Evolutionary conservation across 2,888 invertebrate genomes (phyloP).

Genomic region (Cybosia mesomella): DNA sequence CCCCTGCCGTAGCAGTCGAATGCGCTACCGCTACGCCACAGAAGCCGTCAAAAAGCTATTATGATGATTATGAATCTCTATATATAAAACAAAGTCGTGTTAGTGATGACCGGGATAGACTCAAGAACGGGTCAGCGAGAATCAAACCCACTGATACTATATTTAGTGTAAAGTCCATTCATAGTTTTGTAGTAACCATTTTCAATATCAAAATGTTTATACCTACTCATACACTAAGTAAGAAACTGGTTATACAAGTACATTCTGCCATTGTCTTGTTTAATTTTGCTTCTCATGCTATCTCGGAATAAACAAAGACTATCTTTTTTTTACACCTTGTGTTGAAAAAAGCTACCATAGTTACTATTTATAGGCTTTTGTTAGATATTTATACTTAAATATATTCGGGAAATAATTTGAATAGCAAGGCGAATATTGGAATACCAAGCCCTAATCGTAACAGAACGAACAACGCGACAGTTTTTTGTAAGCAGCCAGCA

Average conservation of each 20-base stretch:
- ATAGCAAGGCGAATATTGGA: background rate
- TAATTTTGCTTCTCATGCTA: background rate
- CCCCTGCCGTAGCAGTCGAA: too few species aligned
- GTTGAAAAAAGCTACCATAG: background rate
- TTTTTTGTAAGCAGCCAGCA: slow-evolving; percentile 39
- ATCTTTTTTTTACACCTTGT: background rate
- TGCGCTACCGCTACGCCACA: too few species aligned
- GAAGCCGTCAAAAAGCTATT: too few species aligned
- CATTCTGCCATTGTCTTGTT: background rate
- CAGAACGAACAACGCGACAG: slow-evolving; percentile 19
- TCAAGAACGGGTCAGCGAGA: too few species aligned
- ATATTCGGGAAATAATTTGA: background rate
- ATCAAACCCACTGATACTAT: background rate
- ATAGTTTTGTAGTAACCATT: background rate
- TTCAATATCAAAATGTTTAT: background rate
- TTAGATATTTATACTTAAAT: background rate
- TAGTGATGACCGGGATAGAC: too few species aligned
- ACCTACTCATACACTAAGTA: background rate
- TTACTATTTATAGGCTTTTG: background rate
- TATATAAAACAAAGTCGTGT: too few species aligned
- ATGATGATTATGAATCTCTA: too few species aligned
- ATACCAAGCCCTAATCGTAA: background rate
- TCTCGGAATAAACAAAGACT: background rate
- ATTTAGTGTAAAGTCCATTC: background rate
- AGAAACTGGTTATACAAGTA: background rate